Evolutionary conservation across 2,113 vertebrate species (phyloP).

Genomic region (Ascaphus truei): DNA sequence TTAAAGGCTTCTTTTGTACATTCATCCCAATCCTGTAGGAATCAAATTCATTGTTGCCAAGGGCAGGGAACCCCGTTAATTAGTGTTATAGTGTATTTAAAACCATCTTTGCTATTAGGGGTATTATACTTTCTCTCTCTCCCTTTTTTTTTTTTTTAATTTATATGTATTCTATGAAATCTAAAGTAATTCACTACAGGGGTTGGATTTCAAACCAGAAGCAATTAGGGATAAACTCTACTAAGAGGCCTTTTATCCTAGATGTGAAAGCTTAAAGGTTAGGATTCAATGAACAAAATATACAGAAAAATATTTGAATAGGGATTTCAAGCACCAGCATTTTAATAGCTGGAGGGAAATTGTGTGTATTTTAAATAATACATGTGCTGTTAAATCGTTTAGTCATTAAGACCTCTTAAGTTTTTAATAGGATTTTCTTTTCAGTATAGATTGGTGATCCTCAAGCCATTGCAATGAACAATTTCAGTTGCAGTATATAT

Average conservation of each 20-base stretch:
- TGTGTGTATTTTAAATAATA: background rate
- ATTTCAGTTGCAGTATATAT: no score
- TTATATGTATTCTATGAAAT: slow-evolving; percentile 39
- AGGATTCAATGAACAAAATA: background rate
- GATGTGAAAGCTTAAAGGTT: slow-evolving; percentile 28
- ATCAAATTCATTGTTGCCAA: background rate
- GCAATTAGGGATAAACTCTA: slow-evolving; percentile 22
- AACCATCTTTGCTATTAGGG: slow-evolving; percentile 50
- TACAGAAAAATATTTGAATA: background rate
- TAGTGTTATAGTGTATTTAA: slow-evolving; percentile 40
- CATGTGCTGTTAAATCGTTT: background rate
- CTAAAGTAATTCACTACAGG: slow-evolving; percentile 39
- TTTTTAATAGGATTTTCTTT: no score
- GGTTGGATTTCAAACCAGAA: slow-evolving; percentile 39
- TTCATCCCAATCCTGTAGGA: background rate
- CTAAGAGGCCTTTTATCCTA: slow-evolving; percentile 35
- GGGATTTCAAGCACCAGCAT: background rate
- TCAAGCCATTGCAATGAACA: no score
- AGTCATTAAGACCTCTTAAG: background rate
- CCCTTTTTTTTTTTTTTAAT: slow-evolving; percentile 44
- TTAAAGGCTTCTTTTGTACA: background rate
- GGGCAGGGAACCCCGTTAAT: slow-evolving; percentile 12
- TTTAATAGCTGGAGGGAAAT: background rate
- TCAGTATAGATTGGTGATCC: no score
- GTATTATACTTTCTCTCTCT: slow-evolving; percentile 13